phyloP scores from a whole-genome alignment of 2,113 vertebrate genomes.

The Todiramphus chloris region DNA sequence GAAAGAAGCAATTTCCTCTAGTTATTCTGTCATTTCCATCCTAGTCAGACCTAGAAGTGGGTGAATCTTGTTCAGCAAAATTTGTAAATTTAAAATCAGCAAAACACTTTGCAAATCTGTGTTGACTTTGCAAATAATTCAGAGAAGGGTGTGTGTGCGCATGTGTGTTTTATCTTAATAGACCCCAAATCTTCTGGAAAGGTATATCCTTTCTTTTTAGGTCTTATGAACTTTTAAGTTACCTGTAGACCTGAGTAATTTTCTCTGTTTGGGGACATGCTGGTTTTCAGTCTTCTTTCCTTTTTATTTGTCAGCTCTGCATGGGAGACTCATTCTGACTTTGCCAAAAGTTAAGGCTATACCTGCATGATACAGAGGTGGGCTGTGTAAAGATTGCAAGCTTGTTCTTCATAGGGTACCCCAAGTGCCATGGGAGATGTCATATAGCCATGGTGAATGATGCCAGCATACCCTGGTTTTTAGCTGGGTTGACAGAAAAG shows the following conservation, averaged over 20 bases:
- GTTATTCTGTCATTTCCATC: neutral
- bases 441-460: neutral
- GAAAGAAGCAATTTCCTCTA: conserved; percentile 32
- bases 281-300: neutral
- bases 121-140: neutral
- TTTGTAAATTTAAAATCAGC: neutral
- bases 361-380: fast-evolving
- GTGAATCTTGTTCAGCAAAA: neutral
- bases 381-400: neutral
- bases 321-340: neutral
- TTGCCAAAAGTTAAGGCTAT: neutral
- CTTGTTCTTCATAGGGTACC: neutral
- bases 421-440: neutral
- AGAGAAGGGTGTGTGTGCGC: neutral
- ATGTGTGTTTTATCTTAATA: neutral
- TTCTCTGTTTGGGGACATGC: neutral
- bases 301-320: neutral
- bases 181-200: neutral
- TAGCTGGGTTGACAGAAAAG: neutral
- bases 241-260: neutral
- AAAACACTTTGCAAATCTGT: neutral
- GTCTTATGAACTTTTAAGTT: neutral
- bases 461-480: neutral
- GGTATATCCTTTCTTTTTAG: neutral
- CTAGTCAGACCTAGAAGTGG: neutral